Conservation (phyloP, 2,113 vertebrate species). For the Clarias gariepinus region DNA sequence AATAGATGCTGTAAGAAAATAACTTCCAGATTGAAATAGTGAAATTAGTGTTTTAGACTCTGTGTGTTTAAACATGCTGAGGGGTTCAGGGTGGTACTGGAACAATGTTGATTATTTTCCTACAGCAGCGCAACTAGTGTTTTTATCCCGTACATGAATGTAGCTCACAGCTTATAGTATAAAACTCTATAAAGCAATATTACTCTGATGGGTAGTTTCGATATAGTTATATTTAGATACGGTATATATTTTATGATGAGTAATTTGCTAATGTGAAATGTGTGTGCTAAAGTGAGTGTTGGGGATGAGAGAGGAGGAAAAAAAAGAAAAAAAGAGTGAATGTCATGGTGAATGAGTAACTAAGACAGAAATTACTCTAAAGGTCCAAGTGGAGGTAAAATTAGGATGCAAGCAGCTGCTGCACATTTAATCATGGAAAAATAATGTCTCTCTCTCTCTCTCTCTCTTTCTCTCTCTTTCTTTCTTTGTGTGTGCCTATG, state of each 20-base stretch:
- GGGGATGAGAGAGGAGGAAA: not conserved
- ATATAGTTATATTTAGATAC: too few species aligned
- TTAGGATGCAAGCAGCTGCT: not conserved
- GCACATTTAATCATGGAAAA: not conserved
- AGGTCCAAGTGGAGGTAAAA: not conserved
- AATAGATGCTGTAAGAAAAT: not conserved
- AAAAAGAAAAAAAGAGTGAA: not conserved
- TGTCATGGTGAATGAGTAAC: not conserved
- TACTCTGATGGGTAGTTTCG: too few species aligned
- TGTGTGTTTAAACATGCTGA: too few species aligned
- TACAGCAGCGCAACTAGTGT: too few species aligned
- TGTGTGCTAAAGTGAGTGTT: too few species aligned
- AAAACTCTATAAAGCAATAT: too few species aligned
- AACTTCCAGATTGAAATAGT: not conserved
- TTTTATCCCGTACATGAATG: too few species aligned
- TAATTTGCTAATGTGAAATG: too few species aligned
- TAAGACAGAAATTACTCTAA: not conserved
- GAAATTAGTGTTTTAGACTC: not conserved
- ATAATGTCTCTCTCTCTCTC: not conserved
- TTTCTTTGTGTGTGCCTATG: not conserved
- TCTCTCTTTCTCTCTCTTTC: conserved; percentile 5
- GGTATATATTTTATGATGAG: too few species aligned
- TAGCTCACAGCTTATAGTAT: too few species aligned
- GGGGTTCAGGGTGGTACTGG: too few species aligned
- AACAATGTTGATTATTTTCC: too few species aligned